Evolutionary conservation across 2,888 invertebrate species (phyloP), one percentile per base, ranked within the genome.

Genomic region (Serrognathus titanus): DNA sequence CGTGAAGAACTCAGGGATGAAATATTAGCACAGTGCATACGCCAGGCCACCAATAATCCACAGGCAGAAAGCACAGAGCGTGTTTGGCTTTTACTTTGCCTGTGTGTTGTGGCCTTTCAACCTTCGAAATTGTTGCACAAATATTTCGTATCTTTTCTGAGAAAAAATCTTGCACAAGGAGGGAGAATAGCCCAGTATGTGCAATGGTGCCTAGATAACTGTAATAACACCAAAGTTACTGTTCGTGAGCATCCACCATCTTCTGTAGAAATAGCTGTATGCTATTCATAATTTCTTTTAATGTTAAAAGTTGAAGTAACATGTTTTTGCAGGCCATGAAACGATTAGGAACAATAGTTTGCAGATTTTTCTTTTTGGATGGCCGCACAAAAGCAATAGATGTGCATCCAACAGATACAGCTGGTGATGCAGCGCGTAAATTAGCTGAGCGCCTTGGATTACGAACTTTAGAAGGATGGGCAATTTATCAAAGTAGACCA

Each of bases 371-470:
- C 82, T 95, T 97, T 80, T 82, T 97, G 74, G 96, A 97, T 77
- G 94, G 95, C 0, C 86, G 95, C 53, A 95, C 95, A 1, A 97
- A 96, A 77, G 95, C 96, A 0, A 92, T 97, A 61, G 94, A 95
- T 76, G 92, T 97, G 20, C 94, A 95, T 80, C 94, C 96, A 1
- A 93, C 93, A 1, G 95, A 97, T 75, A 95, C 95, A 2, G 94
- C 94, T 0, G 88, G 90, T 16, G 95, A 95, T 71, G 94, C 95
- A 0, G 89, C 95, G 2, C 85, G 88, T 2, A 90, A 94, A 66
- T 81, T 97, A 31, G 94, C 95, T 0, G 93, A 94, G 75, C 92
- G 95, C 75, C 81, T 93, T 50, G 92, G 91, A 24, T 82, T 97
- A 16, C 81, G 88, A 46, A 88, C 89, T 53, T 81, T 92, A 12